Evolutionary conservation across 2,113 vertebrate species (phyloP).

Genomic region (Rallus limicola): DNA sequence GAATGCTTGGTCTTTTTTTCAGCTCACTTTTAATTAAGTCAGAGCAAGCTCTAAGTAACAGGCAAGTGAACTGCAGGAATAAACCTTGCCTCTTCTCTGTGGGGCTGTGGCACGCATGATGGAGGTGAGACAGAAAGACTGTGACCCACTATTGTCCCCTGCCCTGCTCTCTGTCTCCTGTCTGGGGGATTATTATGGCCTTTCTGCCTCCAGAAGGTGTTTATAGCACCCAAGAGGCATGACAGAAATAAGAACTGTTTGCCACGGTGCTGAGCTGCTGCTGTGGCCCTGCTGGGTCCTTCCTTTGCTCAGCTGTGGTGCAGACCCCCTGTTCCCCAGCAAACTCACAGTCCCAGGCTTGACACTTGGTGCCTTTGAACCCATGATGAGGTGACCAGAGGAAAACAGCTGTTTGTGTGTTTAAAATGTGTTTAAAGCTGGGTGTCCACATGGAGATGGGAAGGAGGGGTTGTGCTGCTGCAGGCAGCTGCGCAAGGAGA

Average conservation of each 20-base stretch:
- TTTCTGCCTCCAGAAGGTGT: neutral
- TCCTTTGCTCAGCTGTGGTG: neutral
- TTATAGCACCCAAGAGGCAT: neutral
- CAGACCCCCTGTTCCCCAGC: neutral
- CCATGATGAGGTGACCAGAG: neutral
- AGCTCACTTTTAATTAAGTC: neutral
- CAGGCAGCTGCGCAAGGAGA: neutral
- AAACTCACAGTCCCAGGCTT: rapidly evolving
- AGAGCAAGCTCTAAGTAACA: neutral
- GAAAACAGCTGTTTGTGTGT: neutral
- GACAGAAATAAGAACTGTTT: neutral
- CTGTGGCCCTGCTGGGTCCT: neutral
- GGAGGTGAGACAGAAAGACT: neutral
- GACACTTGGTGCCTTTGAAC: neutral
- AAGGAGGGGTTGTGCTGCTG: neutral
- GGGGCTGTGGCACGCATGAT: rapidly evolving
- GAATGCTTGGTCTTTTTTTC: neutral
- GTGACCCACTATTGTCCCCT: neutral
- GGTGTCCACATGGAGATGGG: too few relatives aligned
- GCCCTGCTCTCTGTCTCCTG: rapidly evolving
- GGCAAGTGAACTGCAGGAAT: neutral
- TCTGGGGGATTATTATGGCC: neutral
- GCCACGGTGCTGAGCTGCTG: neutral
- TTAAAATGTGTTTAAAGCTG: neutral
- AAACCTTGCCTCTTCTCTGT: neutral